These are phyloP conservation scores for Pseudoips prasinana DNA, from an alignment of 2,888 invertebrate genomes.

Conservation along the genomic window DNA sequence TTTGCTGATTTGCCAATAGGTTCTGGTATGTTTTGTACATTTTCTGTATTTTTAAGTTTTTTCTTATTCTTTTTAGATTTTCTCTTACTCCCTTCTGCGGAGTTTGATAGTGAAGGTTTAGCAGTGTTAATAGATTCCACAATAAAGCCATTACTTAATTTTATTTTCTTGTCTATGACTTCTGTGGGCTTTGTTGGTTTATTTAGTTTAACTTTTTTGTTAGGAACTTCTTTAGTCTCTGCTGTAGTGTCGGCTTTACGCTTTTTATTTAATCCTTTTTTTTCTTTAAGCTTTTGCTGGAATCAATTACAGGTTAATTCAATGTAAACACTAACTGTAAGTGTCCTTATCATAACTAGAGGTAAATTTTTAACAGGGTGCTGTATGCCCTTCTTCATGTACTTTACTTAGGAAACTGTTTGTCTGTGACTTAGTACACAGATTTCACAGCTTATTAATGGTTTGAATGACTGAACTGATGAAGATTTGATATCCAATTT, in stretches of 20 bases:
- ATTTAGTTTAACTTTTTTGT: slow-evolving; percentile 1
- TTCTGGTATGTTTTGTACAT: slow-evolving; percentile 1
- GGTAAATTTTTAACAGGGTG: too few relatives aligned
- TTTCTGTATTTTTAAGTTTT: slow-evolving; percentile 8
- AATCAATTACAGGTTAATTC: too few relatives aligned
- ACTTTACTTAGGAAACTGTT: too few relatives aligned
- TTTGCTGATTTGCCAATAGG: slow-evolving; percentile 6
- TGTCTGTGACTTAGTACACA: too few relatives aligned
- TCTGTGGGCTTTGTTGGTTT: slow-evolving; percentile 30
- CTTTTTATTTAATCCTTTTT: slow-evolving; percentile 25
- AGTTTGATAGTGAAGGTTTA: slow-evolving; percentile 50
- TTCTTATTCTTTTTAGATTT: slow-evolving; percentile 13
- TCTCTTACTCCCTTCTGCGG: slow-evolving; percentile 18
- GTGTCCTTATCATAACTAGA: too few relatives aligned
- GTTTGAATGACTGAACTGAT: too few relatives aligned
- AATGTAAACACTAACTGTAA: too few relatives aligned
- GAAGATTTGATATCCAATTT: too few relatives aligned
- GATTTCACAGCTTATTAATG: too few relatives aligned
- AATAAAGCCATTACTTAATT: slow-evolving; percentile 60
- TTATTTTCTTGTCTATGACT: slow-evolving; percentile 36
- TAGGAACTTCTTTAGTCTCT: slow-evolving; percentile 18
- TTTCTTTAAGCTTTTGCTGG: slow-evolving; percentile 41
- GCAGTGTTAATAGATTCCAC: slow-evolving; percentile 53
- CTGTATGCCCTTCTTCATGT: too few relatives aligned
- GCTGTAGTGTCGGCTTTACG: slow-evolving; percentile 15